Evolutionary conservation across 2,888 invertebrate species (phyloP), one percentile per base, ranked within the genome.

Genomic region (Tetragonula carbonaria): DNA sequence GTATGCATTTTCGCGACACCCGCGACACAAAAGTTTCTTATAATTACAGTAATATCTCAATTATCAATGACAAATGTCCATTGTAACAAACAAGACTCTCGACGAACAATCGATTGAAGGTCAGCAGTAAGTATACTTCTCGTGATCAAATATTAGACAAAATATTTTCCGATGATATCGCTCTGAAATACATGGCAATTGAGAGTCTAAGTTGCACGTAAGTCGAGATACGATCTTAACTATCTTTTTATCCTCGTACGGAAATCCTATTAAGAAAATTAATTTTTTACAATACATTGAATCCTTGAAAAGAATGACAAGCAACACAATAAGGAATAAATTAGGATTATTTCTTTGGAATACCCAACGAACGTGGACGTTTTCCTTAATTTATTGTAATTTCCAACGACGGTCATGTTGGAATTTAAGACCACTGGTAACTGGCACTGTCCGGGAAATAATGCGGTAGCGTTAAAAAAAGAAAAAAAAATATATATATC

Each of bases 361-460:
- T 70, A 65, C 23, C 8, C 21, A 70, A 68, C 3, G 14, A 65
- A 6, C 23, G 3, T 8, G 14, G 16, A 18, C n/a, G 51, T 82
- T 82, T 83, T 57, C 33, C 59, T 65, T 70, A 16, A 63, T 68
- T 73, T 51, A 38, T 57, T 21, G 57, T 23, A 76, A 68, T 73
- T 16, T n/a, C 45, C 79, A 55, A 73, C 71, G 38, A 45, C 53
- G 38, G 8, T 33, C 16, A 14, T 6, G n/a, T 28, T 38, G 14
- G 16, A 57, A 75, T 55, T 59, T 59, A 53, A 4, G 8, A 21
- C 67, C 8, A 38, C 38, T 38, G 23, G 21, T n/a, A 23, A 23
- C 21, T 21, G 16, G 8, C 11, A 1, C 4, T 21, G 4, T 18
- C 18, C 14, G 28, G 18, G 33, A 50, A 28, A 59, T 50, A 67